These are phyloP conservation scores for Periophthalmus magnuspinnatus DNA, from an alignment of 2,797 vertebrate species.

Conservation along the genomic window DNA sequence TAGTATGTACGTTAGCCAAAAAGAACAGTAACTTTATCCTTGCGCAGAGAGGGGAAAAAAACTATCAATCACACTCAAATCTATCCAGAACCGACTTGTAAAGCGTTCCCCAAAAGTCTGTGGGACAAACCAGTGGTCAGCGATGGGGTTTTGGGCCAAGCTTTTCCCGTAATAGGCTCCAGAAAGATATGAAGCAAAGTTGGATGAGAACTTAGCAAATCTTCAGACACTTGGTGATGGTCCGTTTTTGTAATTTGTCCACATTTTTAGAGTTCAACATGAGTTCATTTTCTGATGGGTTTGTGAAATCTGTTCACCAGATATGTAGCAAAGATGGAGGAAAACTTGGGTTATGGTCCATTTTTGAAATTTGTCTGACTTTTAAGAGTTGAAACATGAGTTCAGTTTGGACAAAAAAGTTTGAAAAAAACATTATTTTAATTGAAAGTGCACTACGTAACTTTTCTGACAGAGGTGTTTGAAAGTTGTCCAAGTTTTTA, in stretches of 20 bases:
- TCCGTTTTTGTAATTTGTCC: constrained; percentile 4
- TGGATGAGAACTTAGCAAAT: constrained; percentile 31
- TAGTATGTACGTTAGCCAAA: constrained; percentile 19
- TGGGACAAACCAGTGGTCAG: constrained; percentile 53
- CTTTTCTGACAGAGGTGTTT: too few relatives aligned
- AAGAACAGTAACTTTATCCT: constrained; percentile 38
- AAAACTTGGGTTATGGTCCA: too few relatives aligned
- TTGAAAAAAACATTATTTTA: too few relatives aligned
- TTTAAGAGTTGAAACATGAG: too few relatives aligned
- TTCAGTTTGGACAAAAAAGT: too few relatives aligned
- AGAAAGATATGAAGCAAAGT: constrained; percentile 20
- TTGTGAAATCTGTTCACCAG: not conserved
- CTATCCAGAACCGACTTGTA: constrained; percentile 42
- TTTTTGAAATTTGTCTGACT: too few relatives aligned
- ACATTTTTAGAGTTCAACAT: not conserved
- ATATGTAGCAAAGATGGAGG: too few relatives aligned
- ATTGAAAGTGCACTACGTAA: too few relatives aligned
- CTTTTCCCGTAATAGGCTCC: constrained; percentile 39
- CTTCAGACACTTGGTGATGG: constrained; percentile 10
- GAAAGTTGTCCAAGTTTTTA: too few relatives aligned
- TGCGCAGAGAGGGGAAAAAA: constrained; percentile 29
- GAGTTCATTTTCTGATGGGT: not conserved
- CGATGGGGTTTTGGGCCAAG: constrained; percentile 39
- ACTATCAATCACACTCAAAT: constrained; percentile 38
- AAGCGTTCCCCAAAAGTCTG: constrained; percentile 58